Percentiles rank a stretch among this genome's conserved stretches.
Conservation (phyloP, 1,140 invertebrate genomes). For the Bombyx mori region ASM3026992v2 NC_085115.1:13426001-13426500, state of each 20-base stretch:
- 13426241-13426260: too few species aligned
- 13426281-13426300: conserved; percentile 8
- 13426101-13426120: conserved; percentile 1
- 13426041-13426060: too few species aligned
- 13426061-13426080: too few species aligned
- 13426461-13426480: conserved; percentile 18
- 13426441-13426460: conserved; percentile 38
- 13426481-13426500: conserved; percentile 42
- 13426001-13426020: too few species aligned
- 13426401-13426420: conserved; percentile 56
- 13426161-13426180: too few species aligned
- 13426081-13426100: too few species aligned
- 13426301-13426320: conserved; percentile 15
- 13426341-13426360: conserved; percentile 48
- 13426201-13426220: too few species aligned
- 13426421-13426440: conserved; percentile 71
- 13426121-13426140: conserved; percentile 1
- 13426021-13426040: too few species aligned
- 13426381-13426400: conserved; percentile 55
- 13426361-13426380: conserved; percentile 47
- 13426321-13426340: conserved; percentile 13
- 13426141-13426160: too few species aligned
- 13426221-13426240: too few species aligned
- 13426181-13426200: too few species aligned
- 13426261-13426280: neutral